These are phyloP conservation scores for Hypanus sabinus DNA, from an alignment of 2,113 vertebrate genomes.

Conservation along the genomic window DNA sequence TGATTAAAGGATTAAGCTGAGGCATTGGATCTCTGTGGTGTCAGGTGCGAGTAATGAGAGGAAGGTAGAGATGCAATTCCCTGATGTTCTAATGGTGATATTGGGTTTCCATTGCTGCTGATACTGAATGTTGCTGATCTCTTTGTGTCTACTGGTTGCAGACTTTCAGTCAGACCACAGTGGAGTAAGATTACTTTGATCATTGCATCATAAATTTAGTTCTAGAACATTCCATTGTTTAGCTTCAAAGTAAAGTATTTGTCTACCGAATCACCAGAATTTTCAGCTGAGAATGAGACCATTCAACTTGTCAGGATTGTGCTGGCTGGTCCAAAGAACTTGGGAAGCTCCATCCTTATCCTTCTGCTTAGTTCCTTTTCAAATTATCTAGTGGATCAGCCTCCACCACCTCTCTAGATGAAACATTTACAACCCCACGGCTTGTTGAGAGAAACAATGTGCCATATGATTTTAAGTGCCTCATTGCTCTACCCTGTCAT, in stretches of 20 bases:
- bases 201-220: background rate
- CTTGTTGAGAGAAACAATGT: background rate
- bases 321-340: too few relatives aligned
- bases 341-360: background rate
- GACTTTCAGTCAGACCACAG: background rate
- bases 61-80: background rate
- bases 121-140: background rate
- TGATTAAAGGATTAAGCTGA: background rate
- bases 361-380: background rate
- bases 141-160: background rate
- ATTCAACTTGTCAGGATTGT: too few relatives aligned
- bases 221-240: background rate
- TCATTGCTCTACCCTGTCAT: background rate
- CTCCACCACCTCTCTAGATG: background rate
- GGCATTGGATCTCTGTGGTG: background rate
- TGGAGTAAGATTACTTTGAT: background rate
- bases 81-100: background rate
- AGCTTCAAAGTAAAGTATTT: background rate
- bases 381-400: background rate
- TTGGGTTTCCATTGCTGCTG: background rate
- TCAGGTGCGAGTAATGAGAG: background rate
- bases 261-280: background rate
- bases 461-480: background rate
- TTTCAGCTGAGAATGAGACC: background rate
- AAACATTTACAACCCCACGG: background rate